phyloP scores from a whole-genome alignment of 2,797 vertebrate genomes.

The Gallirallus australis region DNA sequence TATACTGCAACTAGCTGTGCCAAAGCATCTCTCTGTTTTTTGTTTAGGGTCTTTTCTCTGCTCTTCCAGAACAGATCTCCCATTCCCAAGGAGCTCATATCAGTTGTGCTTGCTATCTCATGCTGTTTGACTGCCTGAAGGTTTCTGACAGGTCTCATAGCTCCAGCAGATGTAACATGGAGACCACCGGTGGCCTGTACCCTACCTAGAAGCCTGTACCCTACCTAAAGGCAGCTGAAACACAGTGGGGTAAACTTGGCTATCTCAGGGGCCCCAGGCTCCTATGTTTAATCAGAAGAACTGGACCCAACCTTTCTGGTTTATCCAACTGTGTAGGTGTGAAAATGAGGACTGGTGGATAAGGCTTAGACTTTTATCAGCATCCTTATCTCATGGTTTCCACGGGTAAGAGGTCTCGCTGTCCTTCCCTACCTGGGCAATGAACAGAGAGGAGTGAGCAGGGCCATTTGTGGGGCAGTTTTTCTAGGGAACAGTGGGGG shows the following conservation, averaged over 20 bases:
- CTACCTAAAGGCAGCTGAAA: background rate
- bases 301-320: background rate
- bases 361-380: background rate
- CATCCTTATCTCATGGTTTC: background rate
- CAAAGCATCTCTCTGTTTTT: background rate
- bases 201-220: background rate
- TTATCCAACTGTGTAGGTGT: background rate
- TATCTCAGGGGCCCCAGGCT: background rate
- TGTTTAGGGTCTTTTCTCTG: background rate
- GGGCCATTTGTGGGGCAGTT: background rate
- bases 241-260: fast-evolving
- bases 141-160: background rate
- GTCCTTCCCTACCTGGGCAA: background rate
- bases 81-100: background rate
- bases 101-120: background rate
- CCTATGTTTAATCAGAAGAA: background rate
- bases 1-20: background rate
- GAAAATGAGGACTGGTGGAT: background rate
- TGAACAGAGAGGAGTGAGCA: background rate
- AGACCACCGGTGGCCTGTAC: fast-evolving
- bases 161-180: background rate
- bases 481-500: background rate
- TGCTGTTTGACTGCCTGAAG: background rate
- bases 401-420: background rate
- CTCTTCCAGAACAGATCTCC: background rate